Conservation (phyloP, 1,140 invertebrate species). For the Conopomorpha cramerella region DNA sequence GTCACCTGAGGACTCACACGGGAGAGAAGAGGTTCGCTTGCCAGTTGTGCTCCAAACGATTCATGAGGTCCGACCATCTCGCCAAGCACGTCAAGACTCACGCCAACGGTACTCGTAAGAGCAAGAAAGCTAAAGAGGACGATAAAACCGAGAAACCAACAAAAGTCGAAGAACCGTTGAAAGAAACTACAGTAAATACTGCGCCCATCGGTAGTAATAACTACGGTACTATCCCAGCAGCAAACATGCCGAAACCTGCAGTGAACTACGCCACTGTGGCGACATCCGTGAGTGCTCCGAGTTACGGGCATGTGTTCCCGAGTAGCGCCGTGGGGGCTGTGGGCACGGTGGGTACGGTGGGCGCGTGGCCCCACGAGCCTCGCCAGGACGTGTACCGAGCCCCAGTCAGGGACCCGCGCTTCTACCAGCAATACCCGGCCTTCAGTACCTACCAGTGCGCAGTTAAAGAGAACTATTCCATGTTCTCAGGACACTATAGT, state of each 20-base stretch:
- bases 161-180: constrained; percentile 4
- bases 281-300: constrained; percentile 25
- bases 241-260: constrained; percentile 9
- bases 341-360: constrained; percentile 17
- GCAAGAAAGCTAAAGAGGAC: constrained; percentile 38
- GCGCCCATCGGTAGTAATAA: constrained; percentile 28
- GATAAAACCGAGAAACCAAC: constrained; percentile 27
- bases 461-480: constrained; percentile 48
- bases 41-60: constrained; percentile 74
- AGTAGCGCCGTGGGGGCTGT: constrained; percentile 12
- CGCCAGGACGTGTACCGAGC: constrained; percentile 6
- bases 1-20: constrained; percentile 81
- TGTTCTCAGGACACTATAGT: constrained; percentile 56
- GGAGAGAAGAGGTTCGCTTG: constrained; percentile 83
- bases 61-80: constrained; percentile 84
- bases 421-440: constrained; percentile 44
- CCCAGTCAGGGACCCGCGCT: constrained; percentile 21
- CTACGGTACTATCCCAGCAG: constrained; percentile 31
- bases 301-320: constrained; percentile 15
- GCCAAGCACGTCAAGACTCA: constrained; percentile 85
- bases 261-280: constrained; percentile 25
- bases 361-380: constrained; percentile 32
- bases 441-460: constrained; percentile 46
- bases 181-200: constrained; percentile 7
- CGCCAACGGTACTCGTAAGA: constrained; percentile 62